These are phyloP conservation scores for Cardiocondyla obscurior DNA, from an alignment of 1,140 invertebrate species.

Conservation along the genomic window DNA sequence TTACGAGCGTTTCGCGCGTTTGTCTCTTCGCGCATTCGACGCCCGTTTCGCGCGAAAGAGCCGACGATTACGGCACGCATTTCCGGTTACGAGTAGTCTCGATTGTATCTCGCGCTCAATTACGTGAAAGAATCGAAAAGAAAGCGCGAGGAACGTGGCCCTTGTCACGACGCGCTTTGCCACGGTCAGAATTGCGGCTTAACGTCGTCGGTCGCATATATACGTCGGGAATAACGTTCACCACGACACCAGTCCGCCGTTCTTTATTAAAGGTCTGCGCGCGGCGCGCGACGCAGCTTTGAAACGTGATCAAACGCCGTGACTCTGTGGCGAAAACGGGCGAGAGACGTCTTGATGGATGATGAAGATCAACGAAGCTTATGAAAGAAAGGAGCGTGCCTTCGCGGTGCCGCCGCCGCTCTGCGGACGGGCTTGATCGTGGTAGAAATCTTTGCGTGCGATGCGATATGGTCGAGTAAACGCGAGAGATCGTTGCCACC, in stretches of 20 bases:
- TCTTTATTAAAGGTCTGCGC: slow-evolving; percentile 72
- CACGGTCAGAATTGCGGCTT: slow-evolving; percentile 13
- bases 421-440: background rate
- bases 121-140: background rate
- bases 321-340: slow-evolving; percentile 67
- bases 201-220: background rate
- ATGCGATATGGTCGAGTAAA: background rate
- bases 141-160: background rate
- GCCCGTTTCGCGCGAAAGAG: slow-evolving; percentile 20
- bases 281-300: slow-evolving; percentile 64
- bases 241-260: slow-evolving; percentile 60
- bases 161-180: background rate
- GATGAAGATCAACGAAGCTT: slow-evolving; percentile 66
- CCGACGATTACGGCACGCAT: background rate
- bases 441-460: background rate
- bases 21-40: slow-evolving; percentile 41
- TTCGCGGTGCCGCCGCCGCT: background rate
- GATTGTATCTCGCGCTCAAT: slow-evolving; percentile 46
- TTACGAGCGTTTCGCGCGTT: slow-evolving; percentile 49
- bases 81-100: slow-evolving; percentile 41
- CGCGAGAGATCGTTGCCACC: background rate
- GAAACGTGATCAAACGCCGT: slow-evolving; percentile 77
- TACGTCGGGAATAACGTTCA: slow-evolving; percentile 68
- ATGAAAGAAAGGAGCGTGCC: slow-evolving; percentile 14
- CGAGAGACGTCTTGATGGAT: slow-evolving; percentile 64